These are phyloP conservation scores for Crossaster papposus DNA, from an alignment of 53 echinoderm and acorn worm species.

Conservation along the genomic window DNA sequence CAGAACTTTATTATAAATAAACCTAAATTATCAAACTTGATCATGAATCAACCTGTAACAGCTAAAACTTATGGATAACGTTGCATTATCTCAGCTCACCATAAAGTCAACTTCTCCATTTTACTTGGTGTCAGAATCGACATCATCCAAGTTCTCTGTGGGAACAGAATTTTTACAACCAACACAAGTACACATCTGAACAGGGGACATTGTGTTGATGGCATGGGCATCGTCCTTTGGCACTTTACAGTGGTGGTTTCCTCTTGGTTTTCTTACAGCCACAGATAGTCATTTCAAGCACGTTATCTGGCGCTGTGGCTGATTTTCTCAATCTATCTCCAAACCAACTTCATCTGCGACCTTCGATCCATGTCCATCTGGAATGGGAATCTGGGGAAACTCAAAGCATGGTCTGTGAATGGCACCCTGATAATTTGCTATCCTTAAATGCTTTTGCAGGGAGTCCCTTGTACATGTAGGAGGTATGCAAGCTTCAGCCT, in stretches of 20 bases:
- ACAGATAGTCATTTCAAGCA: conserved; percentile 53
- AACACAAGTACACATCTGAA: conserved; percentile 47
- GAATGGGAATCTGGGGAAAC: conserved; percentile 30
- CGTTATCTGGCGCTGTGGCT: conserved; percentile 52
- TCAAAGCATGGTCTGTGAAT: conserved; percentile 55
- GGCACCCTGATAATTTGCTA: conserved; percentile 73
- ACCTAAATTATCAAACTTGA: no score
- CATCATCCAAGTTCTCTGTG: conserved; percentile 7
- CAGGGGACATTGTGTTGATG: conserved; percentile 33
- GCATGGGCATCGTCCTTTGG: conserved; percentile 44
- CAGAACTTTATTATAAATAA: no score
- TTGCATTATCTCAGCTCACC: no score
- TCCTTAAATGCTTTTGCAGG: conserved; percentile 51
- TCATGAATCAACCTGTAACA: no score
- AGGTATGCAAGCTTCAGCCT: conserved; percentile 54
- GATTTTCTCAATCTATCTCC: conserved; percentile 50
- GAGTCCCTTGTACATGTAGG: conserved; percentile 76
- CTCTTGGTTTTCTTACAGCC: conserved; percentile 44
- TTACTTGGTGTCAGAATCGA: no score
- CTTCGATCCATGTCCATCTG: conserved; percentile 63
- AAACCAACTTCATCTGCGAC: conserved; percentile 2
- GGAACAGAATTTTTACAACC: conserved; percentile 37
- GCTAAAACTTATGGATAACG: no score
- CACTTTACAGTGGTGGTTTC: conserved; percentile 14
- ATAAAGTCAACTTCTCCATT: no score